phyloP scores from a whole-genome alignment of 2,888 invertebrate genomes.

The Phania funesta region DNA sequence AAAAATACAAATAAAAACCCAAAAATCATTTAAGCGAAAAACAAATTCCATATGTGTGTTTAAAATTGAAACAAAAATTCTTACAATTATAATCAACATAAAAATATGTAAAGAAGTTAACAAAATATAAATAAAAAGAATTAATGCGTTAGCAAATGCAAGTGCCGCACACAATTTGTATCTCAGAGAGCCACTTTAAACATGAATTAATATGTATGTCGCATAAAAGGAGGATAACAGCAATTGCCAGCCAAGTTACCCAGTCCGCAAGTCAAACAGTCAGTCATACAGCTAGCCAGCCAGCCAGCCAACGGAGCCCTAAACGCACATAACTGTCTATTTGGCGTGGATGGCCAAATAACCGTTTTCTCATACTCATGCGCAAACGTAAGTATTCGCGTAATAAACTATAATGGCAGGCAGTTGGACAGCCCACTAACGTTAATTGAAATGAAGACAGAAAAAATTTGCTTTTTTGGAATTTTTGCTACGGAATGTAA shows the following conservation, averaged over 20 bases:
- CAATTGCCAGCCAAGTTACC: conserved; percentile 17
- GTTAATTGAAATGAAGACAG: conserved; percentile 56
- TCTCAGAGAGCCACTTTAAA: background rate
- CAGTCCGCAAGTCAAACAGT: conserved; percentile 3
- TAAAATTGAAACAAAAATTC: background rate
- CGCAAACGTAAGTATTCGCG: background rate
- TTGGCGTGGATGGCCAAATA: conserved; percentile 56
- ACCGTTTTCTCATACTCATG: conserved; percentile 43
- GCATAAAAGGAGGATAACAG: conserved; percentile 21
- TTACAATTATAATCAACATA: background rate
- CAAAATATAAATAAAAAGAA: background rate
- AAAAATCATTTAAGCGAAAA: conserved; percentile 14
- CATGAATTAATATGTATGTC: conserved; percentile 36
- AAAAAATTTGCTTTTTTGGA: conserved; percentile 5
- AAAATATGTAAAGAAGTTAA: background rate
- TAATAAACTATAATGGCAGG: conserved; percentile 16
- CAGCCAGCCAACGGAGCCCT: conserved; percentile 26
- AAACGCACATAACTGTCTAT: conserved; percentile 57
- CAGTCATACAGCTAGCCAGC: background rate
- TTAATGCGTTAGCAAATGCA: too few relatives aligned
- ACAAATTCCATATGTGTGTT: conserved; percentile 28
- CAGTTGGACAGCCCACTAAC: conserved; percentile 30
- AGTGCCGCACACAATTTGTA: conserved; percentile 1
- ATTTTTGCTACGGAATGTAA: conserved; percentile 5
- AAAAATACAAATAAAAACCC: conserved; percentile 3